Evolutionary conservation across 1,140 invertebrate species (phyloP), one percentile per base, ranked within the genome.

Genomic region (Lutraria rhynchaena): DNA sequence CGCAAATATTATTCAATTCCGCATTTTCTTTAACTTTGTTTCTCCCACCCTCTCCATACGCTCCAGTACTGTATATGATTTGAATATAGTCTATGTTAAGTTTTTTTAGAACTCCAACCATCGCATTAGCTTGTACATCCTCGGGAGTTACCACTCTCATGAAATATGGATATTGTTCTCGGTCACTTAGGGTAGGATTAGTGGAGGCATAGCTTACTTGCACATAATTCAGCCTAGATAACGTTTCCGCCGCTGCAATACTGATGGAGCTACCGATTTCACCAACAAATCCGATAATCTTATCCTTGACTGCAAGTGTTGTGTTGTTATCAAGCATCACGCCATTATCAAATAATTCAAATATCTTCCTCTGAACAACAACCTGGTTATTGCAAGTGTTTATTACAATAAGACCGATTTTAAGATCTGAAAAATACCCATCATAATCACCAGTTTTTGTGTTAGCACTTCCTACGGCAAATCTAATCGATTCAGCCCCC

Each of bases 181-280:
- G 95, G 90, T 96, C 95, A 71, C 95, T 95, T 44, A 96, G 92
- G 89, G 95, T 95, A 58, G 93, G 93, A 15, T 94, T 95, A 3
- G 96, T 96, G 2, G 95, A 95, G 0, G 95, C 95, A 91, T 96
- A 96, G 31, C 95, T 95, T 85, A 96, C 95, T 91, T 96, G 95
- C 0, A 51, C n/a, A 29, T 44, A 74, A n/a, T 31, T 13, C 1
- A 86, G 17, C 1, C 24, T 13, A n/a, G 73, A 63, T 17, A 81
- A 29, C 0, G 63, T 60, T 29, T 82, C 80, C 4, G 78, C 71
- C 3, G 55, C 60, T 1, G 82, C 73, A 0, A 80, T 78, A 74
- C 78, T 86, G 9, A 55, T 31, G 17, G 17, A 19, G 55, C 78
- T 84, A 33, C 22, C 41, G 19, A 60, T 33, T 9, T 19, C 78